Percentiles rank a stretch among this genome's conserved stretches.
These are phyloP conservation scores for Caerostris darwini DNA, from an alignment of 1,140 invertebrate genomes.

Conservation along the genomic window DNA sequence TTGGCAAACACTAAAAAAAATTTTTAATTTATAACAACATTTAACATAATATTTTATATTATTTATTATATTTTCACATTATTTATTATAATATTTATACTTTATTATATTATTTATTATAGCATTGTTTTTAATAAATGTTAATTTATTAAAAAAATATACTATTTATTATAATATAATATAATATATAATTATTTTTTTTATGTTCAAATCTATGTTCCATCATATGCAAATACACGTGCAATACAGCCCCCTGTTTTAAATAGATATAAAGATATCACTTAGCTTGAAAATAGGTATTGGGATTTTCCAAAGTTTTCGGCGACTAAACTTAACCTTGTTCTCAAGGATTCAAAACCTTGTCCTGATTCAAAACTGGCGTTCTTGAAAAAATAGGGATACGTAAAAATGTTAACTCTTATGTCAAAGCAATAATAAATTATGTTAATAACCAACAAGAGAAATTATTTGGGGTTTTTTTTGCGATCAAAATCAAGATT, in stretches of 20 bases:
- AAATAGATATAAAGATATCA: slow-evolving; percentile 5
- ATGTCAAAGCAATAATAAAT: slow-evolving; percentile 30
- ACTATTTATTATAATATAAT: too few species aligned
- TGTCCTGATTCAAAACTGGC: slow-evolving; percentile 3
- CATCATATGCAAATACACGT: background rate
- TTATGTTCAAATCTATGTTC: background rate
- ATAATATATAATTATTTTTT: too few species aligned
- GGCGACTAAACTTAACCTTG: slow-evolving; percentile 25
- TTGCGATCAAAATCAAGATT: slow-evolving; percentile 20
- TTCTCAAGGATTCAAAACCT: slow-evolving; percentile 26
- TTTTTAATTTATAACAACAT: too few species aligned
- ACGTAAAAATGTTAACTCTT: slow-evolving; percentile 18
- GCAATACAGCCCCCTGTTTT: slow-evolving; percentile 4
- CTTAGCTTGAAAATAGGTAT: slow-evolving; percentile 11
- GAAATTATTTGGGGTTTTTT: slow-evolving; percentile 34
- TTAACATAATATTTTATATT: too few species aligned
- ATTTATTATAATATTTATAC: too few species aligned
- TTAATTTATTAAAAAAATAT: too few species aligned
- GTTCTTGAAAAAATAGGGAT: slow-evolving; percentile 15
- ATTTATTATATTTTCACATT: too few species aligned
- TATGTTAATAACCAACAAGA: slow-evolving; percentile 11
- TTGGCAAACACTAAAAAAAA: too few species aligned
- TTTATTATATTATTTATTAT: too few species aligned
- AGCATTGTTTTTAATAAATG: too few species aligned
- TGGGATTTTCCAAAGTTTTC: slow-evolving; percentile 16